Evolutionary conservation across 2,888 invertebrate species (phyloP), one percentile per base, ranked within the genome.

Genomic region (Torymus aiolomorphi): DNA sequence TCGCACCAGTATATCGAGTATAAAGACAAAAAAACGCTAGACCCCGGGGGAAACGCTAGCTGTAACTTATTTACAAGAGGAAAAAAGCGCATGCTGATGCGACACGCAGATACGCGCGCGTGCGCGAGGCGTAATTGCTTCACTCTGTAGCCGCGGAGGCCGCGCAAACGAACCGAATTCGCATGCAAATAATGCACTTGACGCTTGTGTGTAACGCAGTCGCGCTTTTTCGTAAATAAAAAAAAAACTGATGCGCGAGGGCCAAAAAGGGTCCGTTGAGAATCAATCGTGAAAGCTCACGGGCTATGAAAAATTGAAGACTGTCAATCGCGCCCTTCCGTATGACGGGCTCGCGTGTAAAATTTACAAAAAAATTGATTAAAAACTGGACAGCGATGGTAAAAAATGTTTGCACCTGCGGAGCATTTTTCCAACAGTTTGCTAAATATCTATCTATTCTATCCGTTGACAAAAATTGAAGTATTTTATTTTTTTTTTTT

Each of bases 101-200:
- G 59, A 62, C 67, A 71, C 62, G 56, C 67, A 63, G 31, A 65
- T 42, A 14, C 42, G 14, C 72, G 2, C 8, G 42, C 42, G 42
- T 42, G 42, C 8, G 42, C 42, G 42, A 42, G 70, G 13, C 49
- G 65, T 76, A 75, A 81, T 81, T 78, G 81, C 81, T 81, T 78
- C 69, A 56, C 49, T 61, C 65, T 71, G 42, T 8, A 42, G 59
- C 42, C 65, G 59, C 31, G 54, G 42, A 42, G 8, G 42, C 0
- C 62, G 20, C 54, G 76, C 63, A 52, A 73, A 74, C 76, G 74
- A 77, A 67, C 76, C 73, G 59, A 74, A 76, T 81, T 80, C 78
- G 54, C 72, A 82, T 80, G 82, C 80, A 82, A 82, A 82, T 82
- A 80, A 77, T 78, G 80, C 80, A 82, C 77, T 78, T 82, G 78